Conservation (phyloP, 1,140 invertebrate species). For the Andrena cerasifolii region DNA sequence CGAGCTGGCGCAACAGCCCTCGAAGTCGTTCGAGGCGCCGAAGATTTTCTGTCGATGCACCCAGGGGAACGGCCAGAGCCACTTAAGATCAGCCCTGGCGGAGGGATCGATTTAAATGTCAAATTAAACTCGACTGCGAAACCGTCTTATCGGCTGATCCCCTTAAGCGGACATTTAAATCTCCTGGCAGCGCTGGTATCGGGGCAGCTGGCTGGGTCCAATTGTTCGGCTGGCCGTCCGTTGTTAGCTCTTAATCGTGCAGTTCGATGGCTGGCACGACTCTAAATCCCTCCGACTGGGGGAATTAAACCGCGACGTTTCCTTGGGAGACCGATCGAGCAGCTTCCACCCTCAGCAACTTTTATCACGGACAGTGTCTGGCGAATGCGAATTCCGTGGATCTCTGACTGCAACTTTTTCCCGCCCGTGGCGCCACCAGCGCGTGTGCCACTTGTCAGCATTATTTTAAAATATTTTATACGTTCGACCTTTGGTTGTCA, state of each 20-base stretch:
- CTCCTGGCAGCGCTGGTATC: conserved; percentile 18
- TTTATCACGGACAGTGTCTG: not conserved
- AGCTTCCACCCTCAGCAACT: not conserved
- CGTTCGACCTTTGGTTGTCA: too few relatives aligned
- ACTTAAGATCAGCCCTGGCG: not conserved
- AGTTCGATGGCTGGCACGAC: conserved; percentile 11
- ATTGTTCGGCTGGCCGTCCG: conserved; percentile 13
- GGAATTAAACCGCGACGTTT: conserved; percentile 33
- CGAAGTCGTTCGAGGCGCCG: not conserved
- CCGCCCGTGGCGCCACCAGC: too few relatives aligned
- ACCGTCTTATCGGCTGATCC: conserved; percentile 44
- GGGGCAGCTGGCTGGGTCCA: not conserved
- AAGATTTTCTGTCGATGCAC: conserved; percentile 3
- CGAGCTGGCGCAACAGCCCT: not conserved
- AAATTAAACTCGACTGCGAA: conserved; percentile 28
- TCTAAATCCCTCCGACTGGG: not conserved
- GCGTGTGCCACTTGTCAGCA: too few relatives aligned
- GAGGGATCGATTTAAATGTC: conserved; percentile 34
- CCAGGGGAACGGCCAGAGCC: not conserved
- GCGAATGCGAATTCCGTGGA: not conserved
- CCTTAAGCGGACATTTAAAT: conserved; percentile 44
- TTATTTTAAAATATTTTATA: too few relatives aligned
- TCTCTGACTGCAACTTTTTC: too few relatives aligned
- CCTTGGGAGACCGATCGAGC: not conserved
- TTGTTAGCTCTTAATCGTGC: conserved; percentile 36